A percentile compares a stretch with the other conserved stretches of the same genome.
Conservation (phyloP, 2,113 vertebrate genomes). For the Anas platyrhynchos region DNA sequence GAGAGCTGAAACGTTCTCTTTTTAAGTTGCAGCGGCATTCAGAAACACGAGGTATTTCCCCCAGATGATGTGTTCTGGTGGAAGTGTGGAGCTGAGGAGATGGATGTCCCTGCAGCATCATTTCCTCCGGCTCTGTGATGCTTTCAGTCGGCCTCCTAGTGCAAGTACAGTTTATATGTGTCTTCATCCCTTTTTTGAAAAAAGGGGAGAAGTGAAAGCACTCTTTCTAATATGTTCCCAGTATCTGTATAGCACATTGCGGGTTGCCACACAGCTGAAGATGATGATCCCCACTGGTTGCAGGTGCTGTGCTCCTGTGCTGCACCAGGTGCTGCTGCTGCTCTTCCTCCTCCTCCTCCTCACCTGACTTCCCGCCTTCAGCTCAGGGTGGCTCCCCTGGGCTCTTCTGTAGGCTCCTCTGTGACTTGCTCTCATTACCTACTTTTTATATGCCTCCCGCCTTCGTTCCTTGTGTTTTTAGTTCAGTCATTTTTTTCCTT, state of each 20-base stretch:
- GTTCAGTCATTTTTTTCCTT: not conserved
- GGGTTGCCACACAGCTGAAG: rapidly evolving
- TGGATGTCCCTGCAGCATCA: not conserved
- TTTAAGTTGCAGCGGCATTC: not conserved
- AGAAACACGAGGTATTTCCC: not conserved
- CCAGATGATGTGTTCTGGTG: not conserved
- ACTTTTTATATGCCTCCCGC: not conserved
- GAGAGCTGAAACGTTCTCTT: not conserved
- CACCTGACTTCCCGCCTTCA: not conserved
- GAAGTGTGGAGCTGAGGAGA: not conserved
- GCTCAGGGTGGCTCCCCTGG: not conserved
- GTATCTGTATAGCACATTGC: rapidly evolving
- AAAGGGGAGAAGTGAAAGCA: not conserved
- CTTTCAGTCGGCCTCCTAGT: not conserved
- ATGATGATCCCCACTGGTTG: rapidly evolving
- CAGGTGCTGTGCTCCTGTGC: rapidly evolving
- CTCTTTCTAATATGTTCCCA: not conserved
- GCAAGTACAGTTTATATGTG: not conserved
- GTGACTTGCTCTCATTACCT: not conserved
- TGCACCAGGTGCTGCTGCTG: not conserved
- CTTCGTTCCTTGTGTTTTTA: not conserved
- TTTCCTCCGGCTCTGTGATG: too few relatives aligned
- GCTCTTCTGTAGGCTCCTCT: not conserved
- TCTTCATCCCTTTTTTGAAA: not conserved
- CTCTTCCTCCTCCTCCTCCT: not conserved